Evolutionary conservation across 2,888 invertebrate species (phyloP).

Genomic region (Palloptera scutellata): DNA sequence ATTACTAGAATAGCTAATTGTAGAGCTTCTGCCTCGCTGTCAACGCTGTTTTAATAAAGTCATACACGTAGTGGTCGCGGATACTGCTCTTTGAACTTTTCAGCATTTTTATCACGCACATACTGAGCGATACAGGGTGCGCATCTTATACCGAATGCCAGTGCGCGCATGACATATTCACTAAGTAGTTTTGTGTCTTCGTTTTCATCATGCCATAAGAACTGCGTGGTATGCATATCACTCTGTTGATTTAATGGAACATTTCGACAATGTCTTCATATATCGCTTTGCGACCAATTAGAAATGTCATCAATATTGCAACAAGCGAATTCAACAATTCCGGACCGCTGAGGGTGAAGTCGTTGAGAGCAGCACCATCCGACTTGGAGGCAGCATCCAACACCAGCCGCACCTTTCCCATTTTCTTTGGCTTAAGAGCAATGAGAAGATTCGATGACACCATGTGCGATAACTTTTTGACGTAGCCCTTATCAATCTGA

Average conservation of each 20-base stretch:
- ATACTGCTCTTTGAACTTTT: slow-evolving; percentile 14
- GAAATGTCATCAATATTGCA: slow-evolving; percentile 35
- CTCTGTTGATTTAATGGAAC: slow-evolving; percentile 34
- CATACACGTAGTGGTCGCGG: slow-evolving; percentile 21
- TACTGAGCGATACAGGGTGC: slow-evolving; percentile 34
- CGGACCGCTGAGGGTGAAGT: slow-evolving; percentile 52
- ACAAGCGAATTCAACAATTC: slow-evolving; percentile 41
- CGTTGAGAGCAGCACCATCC: slow-evolving; percentile 39
- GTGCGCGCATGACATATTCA: slow-evolving; percentile 33
- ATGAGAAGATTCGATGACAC: slow-evolving; percentile 30
- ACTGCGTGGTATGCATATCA: slow-evolving; percentile 34
- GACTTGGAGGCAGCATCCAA: slow-evolving; percentile 50
- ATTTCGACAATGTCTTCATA: slow-evolving; percentile 40
- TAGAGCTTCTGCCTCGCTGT: slow-evolving; percentile 8
- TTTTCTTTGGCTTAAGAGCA: slow-evolving; percentile 40
- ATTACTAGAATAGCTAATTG: slow-evolving; percentile 11
- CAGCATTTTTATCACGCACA: slow-evolving; percentile 25
- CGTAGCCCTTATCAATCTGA: slow-evolving; percentile 27
- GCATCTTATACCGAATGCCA: slow-evolving; percentile 32
- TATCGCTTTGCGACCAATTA: slow-evolving; percentile 32
- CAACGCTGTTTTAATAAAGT: slow-evolving; percentile 19
- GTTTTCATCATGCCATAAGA: slow-evolving; percentile 39
- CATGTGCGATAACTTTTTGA: slow-evolving; percentile 23
- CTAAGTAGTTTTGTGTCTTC: slow-evolving; percentile 4
- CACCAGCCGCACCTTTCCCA: slow-evolving; percentile 45